These are phyloP conservation scores for Taphrorychus bicolor DNA, from an alignment of 2,888 invertebrate species.

Conservation along the genomic window DNA sequence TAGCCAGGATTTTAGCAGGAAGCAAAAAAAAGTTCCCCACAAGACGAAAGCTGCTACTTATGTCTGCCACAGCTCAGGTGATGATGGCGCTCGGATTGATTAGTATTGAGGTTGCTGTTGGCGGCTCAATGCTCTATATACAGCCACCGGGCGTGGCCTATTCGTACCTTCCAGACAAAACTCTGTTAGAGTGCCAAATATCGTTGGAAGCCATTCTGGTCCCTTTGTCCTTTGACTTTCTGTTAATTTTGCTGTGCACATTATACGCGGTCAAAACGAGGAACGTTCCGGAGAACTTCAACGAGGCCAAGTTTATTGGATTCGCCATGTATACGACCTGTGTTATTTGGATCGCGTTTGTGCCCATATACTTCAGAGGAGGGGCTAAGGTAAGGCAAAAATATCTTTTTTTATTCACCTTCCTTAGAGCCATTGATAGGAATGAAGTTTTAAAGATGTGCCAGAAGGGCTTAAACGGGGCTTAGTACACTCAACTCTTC, in stretches of 20 bases:
- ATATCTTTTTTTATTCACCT: no score
- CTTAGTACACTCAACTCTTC: no score
- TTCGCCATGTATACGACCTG: slow-evolving; percentile 84
- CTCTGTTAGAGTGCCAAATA: slow-evolving; percentile 70
- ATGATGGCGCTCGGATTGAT: slow-evolving; percentile 71
- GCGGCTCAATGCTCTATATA: slow-evolving; percentile 66
- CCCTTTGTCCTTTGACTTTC: slow-evolving; percentile 75
- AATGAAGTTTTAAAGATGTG: no score
- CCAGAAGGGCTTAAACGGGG: no score
- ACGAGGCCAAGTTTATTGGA: slow-evolving; percentile 77
- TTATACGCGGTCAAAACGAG: slow-evolving; percentile 79
- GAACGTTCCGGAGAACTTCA: slow-evolving; percentile 83
- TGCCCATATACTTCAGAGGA: slow-evolving; percentile 78
- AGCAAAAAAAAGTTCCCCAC: slow-evolving; percentile 76
- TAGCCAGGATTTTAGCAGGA: slow-evolving; percentile 76
- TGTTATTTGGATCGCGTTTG: slow-evolving; percentile 80
- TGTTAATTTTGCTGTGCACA: slow-evolving; percentile 76
- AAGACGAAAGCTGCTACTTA: slow-evolving; percentile 68
- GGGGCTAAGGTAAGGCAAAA: slow-evolving; percentile 61
- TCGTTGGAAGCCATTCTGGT: slow-evolving; percentile 66
- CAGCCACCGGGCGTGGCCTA: slow-evolving; percentile 68
- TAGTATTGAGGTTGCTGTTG: slow-evolving; percentile 71
- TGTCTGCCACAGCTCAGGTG: slow-evolving; percentile 67
- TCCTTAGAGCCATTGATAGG: no score
- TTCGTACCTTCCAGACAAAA: slow-evolving; percentile 63